Percentiles rank a stretch among this genome's conserved stretches.
Conservation (phyloP, 2,113 vertebrate species). For the Saimiri boliviensis region DNA sequence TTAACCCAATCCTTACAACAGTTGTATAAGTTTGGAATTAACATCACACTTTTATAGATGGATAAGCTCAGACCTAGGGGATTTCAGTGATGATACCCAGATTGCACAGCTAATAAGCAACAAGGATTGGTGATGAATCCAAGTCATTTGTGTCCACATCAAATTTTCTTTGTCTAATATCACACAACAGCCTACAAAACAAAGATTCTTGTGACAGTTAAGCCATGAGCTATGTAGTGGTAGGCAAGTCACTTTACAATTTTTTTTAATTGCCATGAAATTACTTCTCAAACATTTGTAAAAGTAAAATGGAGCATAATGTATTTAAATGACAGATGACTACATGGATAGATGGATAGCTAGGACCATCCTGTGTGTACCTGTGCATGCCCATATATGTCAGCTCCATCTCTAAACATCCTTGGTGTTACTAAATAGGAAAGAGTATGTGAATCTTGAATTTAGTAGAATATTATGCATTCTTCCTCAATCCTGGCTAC, state of each 20-base stretch:
- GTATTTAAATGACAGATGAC: neutral
- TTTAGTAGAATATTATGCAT: neutral
- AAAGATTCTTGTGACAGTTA: neutral
- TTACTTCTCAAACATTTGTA: neutral
- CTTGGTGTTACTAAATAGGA: neutral
- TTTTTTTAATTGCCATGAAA: neutral
- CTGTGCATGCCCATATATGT: neutral
- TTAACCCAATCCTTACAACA: neutral
- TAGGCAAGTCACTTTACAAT: neutral
- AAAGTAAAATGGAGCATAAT: neutral
- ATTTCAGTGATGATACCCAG: neutral
- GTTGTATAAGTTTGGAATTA: neutral
- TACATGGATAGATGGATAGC: neutral
- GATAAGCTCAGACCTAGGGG: neutral
- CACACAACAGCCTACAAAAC: neutral
- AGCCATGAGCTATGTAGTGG: neutral
- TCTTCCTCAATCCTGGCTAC: neutral
- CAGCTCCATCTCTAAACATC: neutral
- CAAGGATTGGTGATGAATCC: neutral
- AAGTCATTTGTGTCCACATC: neutral
- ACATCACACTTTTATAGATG: neutral
- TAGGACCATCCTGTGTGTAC: neutral
- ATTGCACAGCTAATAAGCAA: neutral
- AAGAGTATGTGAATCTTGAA: neutral
- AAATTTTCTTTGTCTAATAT: neutral